Conservation (phyloP, 2,113 vertebrate species). For the Irena cyanogastra region DNA sequence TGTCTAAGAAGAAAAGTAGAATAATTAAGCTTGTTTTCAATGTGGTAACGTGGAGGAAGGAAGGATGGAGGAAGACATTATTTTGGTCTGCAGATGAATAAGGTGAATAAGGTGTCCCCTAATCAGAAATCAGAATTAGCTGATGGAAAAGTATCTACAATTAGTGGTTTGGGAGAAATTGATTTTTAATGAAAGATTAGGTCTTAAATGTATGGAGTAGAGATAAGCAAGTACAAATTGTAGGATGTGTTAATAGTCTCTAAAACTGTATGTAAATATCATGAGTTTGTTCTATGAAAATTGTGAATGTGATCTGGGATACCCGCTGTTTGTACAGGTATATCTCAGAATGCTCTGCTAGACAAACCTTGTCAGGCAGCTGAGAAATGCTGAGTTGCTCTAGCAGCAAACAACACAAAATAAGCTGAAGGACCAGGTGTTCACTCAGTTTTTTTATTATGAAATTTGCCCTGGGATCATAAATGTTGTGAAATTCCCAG, state of each 20-base stretch:
- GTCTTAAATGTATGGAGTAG: background rate
- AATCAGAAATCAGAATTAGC: background rate
- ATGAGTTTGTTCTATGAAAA: background rate
- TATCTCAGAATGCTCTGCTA: background rate
- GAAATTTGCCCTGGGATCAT: background rate
- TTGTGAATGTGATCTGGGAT: background rate
- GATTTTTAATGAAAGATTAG: background rate
- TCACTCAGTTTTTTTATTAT: background rate
- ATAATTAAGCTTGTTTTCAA: background rate
- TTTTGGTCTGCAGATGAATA: background rate
- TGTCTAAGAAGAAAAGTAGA: background rate
- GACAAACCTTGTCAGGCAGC: background rate
- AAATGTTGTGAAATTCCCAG: background rate
- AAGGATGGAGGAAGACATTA: background rate
- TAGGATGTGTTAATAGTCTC: background rate
- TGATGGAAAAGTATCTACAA: background rate
- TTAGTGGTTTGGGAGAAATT: background rate
- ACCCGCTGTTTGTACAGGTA: background rate
- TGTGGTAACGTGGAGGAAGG: background rate
- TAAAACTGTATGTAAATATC: background rate
- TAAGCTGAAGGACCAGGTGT: background rate
- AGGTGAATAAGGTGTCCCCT: background rate
- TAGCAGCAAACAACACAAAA: background rate
- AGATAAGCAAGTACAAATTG: background rate
- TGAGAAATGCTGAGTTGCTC: background rate